phyloP scores from a whole-genome alignment of 2,797 vertebrate genomes.

The Orientallactaga sibirica region DNA sequence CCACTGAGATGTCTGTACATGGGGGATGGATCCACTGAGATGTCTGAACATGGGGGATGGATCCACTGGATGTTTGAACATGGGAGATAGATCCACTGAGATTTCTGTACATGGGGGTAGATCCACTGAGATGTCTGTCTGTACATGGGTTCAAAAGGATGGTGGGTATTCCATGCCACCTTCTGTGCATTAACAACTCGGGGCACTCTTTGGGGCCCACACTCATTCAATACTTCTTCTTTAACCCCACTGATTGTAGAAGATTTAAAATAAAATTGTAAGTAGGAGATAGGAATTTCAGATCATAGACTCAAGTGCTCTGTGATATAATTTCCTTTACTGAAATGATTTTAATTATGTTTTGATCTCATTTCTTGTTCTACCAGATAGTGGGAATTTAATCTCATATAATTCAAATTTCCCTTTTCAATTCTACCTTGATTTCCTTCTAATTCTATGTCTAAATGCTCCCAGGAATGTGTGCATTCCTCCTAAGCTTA shows the following conservation, averaged over 20 bases:
- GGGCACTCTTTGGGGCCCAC: neutral
- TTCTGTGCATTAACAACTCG: neutral
- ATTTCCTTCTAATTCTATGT: neutral
- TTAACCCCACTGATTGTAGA: neutral
- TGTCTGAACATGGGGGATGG: no score
- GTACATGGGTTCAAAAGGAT: neutral
- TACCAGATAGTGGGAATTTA: neutral
- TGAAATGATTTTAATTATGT: slow-evolving; percentile 8
- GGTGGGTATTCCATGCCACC: neutral
- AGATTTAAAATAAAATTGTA: neutral
- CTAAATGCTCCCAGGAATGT: neutral
- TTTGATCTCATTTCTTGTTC: neutral
- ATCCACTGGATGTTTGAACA: neutral
- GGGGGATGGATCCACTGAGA: neutral
- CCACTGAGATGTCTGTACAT: neutral
- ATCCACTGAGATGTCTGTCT: neutral
- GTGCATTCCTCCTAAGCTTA: neutral
- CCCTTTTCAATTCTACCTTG: neutral
- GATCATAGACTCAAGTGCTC: neutral
- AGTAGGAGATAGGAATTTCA: neutral
- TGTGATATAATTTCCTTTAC: neutral
- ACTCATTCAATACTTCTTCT: neutral
- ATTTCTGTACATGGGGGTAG: neutral
- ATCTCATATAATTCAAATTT: neutral
- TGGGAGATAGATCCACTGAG: no score